Evolutionary conservation across 1,140 invertebrate genomes (phyloP), one percentile per base, ranked within the genome.

Genomic region (Euura saliciscinereae): DNA sequence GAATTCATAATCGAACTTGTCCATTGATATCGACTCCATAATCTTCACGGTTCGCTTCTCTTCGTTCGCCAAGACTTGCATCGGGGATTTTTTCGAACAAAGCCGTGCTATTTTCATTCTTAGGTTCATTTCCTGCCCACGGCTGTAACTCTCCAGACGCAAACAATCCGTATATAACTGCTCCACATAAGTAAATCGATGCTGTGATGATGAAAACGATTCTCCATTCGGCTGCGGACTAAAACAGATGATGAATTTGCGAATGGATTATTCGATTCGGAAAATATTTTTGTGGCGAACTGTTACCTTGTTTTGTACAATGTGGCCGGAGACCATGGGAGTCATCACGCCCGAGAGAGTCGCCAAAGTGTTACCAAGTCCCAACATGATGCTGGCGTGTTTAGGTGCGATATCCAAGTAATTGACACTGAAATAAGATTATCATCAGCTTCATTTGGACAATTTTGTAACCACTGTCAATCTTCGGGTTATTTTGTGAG

Each of bases 301-400:
- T 28, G 0, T 28, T 28, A 94, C 93, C 84, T 91, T 90, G 76
- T 94, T 87, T 75, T 89, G 88, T 2, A 96, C 94, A 66, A 97
- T 92, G 69, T 91, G 90, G 28, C 95, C 94, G 2, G 94, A 94
- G 10, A 97, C 83, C 4, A 91, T 88, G 0, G 96, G 96, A 84
- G 93, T 95, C 4, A 97, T 84, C 75, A 97, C 96, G 43, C 96
- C 96, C 51, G 96, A 95, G 74, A 98, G 83, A 1, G 96, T 97
- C 0, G 94, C 95, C 77, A 97, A 89, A 1, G 95, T 97, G 84
- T 97, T 97, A 2, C 94, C 94, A 44, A 97, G 89, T 2, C 96
- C 96, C 94, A 97, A 96, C 44, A 97, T 81, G 3, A 95, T 91
- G 79, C 93, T 93, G 2, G 94, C 93, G 83, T 94, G 93, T 79